Percentiles rank a stretch among this genome's conserved stretches.
These are phyloP conservation scores for Melanaphis sacchari DNA, from an alignment of 1,140 invertebrate genomes.

Conservation along the genomic window DNA sequence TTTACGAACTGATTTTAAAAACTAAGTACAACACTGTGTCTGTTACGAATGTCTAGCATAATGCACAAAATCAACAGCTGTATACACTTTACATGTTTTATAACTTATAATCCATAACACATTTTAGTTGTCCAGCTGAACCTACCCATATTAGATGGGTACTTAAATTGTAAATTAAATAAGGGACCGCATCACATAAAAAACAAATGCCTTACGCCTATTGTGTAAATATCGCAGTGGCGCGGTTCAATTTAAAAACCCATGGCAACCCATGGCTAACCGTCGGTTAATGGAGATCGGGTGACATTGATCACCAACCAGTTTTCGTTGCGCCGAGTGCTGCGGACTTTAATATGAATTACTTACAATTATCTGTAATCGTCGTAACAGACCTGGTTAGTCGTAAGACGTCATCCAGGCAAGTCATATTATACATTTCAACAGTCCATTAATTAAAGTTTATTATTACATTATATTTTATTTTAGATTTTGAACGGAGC, in stretches of 20 bases:
- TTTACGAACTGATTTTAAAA: no score
- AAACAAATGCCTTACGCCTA: neutral
- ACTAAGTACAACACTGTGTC: no score
- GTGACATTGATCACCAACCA: neutral
- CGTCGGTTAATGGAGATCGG: neutral
- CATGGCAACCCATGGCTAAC: no score
- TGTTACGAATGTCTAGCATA: neutral
- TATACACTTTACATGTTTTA: neutral
- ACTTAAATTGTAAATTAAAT: slow-evolving; percentile 52
- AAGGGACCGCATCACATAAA: neutral
- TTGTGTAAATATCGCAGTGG: neutral
- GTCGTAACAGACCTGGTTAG: no score
- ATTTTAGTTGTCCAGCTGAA: neutral
- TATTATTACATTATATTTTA: no score
- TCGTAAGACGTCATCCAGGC: no score
- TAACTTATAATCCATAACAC: neutral
- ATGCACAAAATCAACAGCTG: neutral
- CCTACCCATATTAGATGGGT: neutral
- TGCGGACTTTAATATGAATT: no score
- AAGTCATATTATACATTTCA: no score
- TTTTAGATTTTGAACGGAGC: no score
- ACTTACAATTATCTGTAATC: no score
- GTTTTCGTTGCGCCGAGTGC: neutral
- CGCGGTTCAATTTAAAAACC: neutral
- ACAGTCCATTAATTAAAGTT: no score